A percentile compares a stretch with the other conserved stretches of the same genome.
phyloP scores from a whole-genome alignment of 2,113 vertebrate genomes.

The Phasianus colchicus region DNA sequence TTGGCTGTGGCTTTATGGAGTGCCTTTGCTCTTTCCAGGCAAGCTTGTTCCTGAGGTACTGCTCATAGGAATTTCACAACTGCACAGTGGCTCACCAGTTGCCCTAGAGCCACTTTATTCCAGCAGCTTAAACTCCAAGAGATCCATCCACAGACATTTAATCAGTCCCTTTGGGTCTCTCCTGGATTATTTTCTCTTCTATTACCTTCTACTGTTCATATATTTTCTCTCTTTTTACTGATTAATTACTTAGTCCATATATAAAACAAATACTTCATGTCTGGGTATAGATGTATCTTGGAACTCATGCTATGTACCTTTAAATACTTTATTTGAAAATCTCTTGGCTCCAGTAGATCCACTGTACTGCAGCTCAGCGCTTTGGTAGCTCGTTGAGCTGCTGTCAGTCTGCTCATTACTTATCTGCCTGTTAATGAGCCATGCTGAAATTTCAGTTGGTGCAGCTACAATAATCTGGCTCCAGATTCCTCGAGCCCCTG shows the following conservation, averaged over 20 bases:
- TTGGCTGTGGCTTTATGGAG: background rate
- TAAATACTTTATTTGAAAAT: background rate
- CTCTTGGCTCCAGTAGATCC: background rate
- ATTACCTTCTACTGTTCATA: background rate
- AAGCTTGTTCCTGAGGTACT: background rate
- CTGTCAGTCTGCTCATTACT: background rate
- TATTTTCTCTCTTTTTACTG: background rate
- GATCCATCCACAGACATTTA: background rate
- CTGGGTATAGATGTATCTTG: background rate
- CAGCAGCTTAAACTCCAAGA: background rate
- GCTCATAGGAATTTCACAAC: background rate
- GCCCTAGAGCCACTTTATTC: background rate
- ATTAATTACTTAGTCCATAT: background rate
- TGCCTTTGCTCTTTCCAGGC: background rate
- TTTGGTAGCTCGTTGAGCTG: background rate
- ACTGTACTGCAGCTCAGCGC: background rate
- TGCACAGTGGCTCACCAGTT: too few relatives aligned
- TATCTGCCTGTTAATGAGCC: background rate
- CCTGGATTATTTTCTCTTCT: background rate
- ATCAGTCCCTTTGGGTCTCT: background rate
- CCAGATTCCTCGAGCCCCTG: background rate
- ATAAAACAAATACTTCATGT: background rate
- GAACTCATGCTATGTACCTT: background rate
- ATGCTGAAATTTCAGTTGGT: background rate
- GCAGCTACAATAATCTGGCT: rapidly evolving